These are phyloP conservation scores for Mactromeris polynyma DNA, from an alignment of 2,888 invertebrate genomes.

Conservation along the genomic window DNA sequence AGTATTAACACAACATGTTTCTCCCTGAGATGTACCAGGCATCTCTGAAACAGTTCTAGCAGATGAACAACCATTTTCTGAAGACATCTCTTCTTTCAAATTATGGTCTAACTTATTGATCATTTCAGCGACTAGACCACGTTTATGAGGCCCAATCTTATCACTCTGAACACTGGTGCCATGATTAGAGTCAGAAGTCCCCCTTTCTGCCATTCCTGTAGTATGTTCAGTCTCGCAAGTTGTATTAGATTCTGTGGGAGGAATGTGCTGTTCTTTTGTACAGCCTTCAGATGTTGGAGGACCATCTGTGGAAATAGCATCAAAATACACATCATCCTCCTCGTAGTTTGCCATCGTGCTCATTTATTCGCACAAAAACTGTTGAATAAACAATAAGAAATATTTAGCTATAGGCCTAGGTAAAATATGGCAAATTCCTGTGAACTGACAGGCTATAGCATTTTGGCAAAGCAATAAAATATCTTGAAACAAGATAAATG, in stretches of 20 bases:
- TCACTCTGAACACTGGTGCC: background rate
- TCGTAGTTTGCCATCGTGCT: conserved; percentile 25
- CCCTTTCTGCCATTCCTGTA: background rate
- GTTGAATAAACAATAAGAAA: background rate
- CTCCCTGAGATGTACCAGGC: background rate
- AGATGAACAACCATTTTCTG: background rate
- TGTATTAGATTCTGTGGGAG: background rate
- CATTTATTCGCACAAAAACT: background rate
- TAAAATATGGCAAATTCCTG: too few species aligned
- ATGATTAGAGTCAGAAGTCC: background rate
- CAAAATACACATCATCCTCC: conserved; percentile 31
- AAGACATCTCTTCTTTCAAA: background rate
- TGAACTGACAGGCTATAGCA: too few species aligned
- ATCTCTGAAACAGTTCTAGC: background rate
- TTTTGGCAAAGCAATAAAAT: too few species aligned
- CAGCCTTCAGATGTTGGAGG: background rate
- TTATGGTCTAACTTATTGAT: background rate
- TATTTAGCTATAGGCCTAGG: too few species aligned
- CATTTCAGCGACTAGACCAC: background rate
- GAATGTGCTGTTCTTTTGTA: background rate
- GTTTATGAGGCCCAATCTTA: background rate
- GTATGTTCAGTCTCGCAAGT: background rate
- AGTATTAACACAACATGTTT: background rate
- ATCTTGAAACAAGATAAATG: too few species aligned
- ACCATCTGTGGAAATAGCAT: conserved; percentile 32